These are phyloP conservation scores for Synanthedon vespiformis DNA, from an alignment of 2,888 invertebrate genomes.

Conservation along the genomic window DNA sequence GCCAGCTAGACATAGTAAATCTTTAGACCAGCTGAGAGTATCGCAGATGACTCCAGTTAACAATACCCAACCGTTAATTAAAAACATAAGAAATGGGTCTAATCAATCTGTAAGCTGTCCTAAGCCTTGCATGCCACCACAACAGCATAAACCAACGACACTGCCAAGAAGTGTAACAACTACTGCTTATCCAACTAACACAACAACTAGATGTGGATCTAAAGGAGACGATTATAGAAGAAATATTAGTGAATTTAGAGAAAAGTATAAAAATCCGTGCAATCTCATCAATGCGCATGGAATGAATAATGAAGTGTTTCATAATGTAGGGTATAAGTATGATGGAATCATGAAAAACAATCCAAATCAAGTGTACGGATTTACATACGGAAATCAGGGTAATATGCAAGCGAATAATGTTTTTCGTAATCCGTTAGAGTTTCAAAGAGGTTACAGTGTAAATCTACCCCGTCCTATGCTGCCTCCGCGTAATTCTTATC, in stretches of 20 bases:
- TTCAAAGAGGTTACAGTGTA: constrained; percentile 69
- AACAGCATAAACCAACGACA: constrained; percentile 59
- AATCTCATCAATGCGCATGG: constrained; percentile 42
- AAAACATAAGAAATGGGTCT: constrained; percentile 42
- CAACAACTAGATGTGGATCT: constrained; percentile 46
- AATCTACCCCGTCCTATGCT: constrained; percentile 71
- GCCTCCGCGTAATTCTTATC: constrained; percentile 74
- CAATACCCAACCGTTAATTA: constrained; percentile 35
- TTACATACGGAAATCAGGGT: constrained; percentile 69
- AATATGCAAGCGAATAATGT: constrained; percentile 59
- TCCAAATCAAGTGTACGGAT: constrained; percentile 63
- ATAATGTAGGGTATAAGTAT: constrained; percentile 57
- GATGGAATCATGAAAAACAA: constrained; percentile 49
- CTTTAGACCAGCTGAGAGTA: constrained; percentile 81
- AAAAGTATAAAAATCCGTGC: constrained; percentile 72
- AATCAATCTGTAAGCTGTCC: constrained; percentile 59
- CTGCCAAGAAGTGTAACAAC: constrained; percentile 63
- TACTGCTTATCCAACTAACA: constrained; percentile 54
- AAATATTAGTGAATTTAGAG: constrained; percentile 73
- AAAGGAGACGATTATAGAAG: constrained; percentile 70
- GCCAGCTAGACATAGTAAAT: constrained; percentile 84
- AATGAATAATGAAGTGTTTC: constrained; percentile 57
- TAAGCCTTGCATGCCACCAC: constrained; percentile 49
- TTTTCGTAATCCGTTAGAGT: constrained; percentile 68
- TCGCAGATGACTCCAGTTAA: constrained; percentile 51